A percentile compares a stretch with the other conserved stretches of the same genome.
These are phyloP conservation scores for Clitarchus hookeri DNA, from an alignment of 2,888 invertebrate genomes.

Conservation along the genomic window DNA sequence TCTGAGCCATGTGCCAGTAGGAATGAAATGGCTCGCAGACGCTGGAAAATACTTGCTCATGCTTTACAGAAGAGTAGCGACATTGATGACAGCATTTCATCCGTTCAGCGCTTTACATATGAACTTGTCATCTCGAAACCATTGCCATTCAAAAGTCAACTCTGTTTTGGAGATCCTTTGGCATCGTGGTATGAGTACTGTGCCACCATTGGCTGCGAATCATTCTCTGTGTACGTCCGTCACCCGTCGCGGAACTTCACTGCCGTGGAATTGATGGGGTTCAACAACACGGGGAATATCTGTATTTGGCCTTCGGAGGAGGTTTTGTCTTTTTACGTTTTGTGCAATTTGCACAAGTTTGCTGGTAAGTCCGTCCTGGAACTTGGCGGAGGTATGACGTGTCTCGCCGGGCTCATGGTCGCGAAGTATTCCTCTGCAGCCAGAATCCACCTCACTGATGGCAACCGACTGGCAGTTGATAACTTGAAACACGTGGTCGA, in stretches of 20 bases:
- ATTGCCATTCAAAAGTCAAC: slow-evolving; percentile 25
- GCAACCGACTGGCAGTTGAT: slow-evolving; percentile 74
- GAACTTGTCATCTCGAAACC: slow-evolving; percentile 59
- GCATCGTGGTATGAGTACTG: slow-evolving; percentile 65
- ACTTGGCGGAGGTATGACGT: slow-evolving; percentile 85
- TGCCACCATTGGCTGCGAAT: slow-evolving; percentile 55
- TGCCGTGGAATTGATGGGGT: slow-evolving; percentile 75
- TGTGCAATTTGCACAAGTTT: slow-evolving; percentile 68
- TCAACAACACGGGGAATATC: slow-evolving; percentile 80
- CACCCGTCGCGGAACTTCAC: slow-evolving; percentile 66
- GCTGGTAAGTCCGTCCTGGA: slow-evolving; percentile 72
- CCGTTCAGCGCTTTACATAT: slow-evolving; percentile 64
- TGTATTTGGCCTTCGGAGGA: slow-evolving; percentile 83
- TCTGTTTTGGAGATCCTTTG: slow-evolving; percentile 28
- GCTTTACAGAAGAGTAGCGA: slow-evolving; percentile 54
- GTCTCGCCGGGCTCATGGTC: slow-evolving; percentile 74
- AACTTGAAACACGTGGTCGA: slow-evolving; percentile 70
- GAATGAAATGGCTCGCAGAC: slow-evolving; percentile 64
- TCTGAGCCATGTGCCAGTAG: slow-evolving; percentile 45
- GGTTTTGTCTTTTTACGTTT: slow-evolving; percentile 69
- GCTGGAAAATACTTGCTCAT: slow-evolving; percentile 72
- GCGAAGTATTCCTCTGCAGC: slow-evolving; percentile 69
- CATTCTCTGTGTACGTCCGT: slow-evolving; percentile 63
- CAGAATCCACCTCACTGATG: slow-evolving; percentile 74
- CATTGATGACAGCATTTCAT: slow-evolving; percentile 57